phyloP scores from a whole-genome alignment of 2,113 vertebrate species.

The Toxotes chatareus region DNA sequence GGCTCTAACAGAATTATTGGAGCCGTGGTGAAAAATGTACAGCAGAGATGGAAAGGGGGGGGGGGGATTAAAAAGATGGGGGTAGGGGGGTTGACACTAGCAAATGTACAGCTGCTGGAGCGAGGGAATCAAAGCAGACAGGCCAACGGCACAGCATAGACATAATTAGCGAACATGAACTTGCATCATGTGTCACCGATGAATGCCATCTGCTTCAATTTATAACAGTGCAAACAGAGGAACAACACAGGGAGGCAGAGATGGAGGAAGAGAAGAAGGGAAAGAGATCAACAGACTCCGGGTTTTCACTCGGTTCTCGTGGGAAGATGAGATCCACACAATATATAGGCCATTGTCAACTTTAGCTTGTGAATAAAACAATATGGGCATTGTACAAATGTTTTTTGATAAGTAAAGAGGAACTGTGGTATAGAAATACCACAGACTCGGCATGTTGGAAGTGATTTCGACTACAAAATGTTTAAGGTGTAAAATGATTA shows the following conservation, averaged over 20 bases:
- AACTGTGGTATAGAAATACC: not conserved
- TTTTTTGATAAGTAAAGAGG: not conserved
- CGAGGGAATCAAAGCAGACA: conserved; percentile 57
- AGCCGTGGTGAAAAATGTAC: not conserved
- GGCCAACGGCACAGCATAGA: conserved; percentile 51
- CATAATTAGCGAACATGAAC: conserved; percentile 67
- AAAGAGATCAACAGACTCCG: not conserved
- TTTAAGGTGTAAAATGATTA: not conserved
- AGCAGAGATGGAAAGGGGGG: not conserved
- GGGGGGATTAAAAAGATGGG: no score
- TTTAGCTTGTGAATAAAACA: not conserved
- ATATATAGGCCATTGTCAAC: not conserved
- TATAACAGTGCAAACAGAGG: conserved; percentile 27
- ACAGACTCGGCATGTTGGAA: no score
- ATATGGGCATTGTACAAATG: not conserved
- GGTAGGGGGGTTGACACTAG: not conserved
- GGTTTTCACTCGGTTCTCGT: not conserved
- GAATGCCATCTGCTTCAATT: conserved; percentile 60
- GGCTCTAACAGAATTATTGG: conserved; percentile 18
- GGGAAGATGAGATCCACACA: not conserved
- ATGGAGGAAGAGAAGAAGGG: not conserved
- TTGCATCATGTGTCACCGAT: conserved; percentile 58
- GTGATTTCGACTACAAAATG: not conserved
- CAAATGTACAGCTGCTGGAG: conserved; percentile 44
- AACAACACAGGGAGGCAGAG: not conserved